Evolutionary conservation across 64 coral and sea anemone species (phyloP).

Genomic region (Hydrozoanthus tunicans): DNA sequence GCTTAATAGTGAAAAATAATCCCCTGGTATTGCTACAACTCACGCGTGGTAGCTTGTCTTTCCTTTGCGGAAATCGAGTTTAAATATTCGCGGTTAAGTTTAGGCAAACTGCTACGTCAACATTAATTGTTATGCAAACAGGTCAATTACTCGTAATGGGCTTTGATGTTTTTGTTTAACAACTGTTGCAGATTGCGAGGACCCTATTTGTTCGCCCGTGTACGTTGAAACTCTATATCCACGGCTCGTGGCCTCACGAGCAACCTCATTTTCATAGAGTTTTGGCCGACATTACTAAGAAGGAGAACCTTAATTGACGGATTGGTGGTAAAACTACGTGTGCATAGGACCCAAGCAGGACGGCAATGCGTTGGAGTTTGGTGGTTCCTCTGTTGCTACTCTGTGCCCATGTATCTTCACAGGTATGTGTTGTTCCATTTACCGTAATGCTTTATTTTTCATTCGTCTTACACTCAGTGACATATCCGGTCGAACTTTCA

Average conservation of each 20-base stretch:
- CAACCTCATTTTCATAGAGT: neutral
- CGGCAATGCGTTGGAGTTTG: constrained; percentile 8
- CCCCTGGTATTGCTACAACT: neutral
- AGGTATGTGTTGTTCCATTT: constrained; percentile 36
- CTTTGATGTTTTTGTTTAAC: constrained; percentile 48
- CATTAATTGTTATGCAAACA: constrained; percentile 56
- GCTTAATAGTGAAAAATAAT: constrained; percentile 30
- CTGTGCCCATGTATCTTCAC: constrained; percentile 24
- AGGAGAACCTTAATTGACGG: neutral
- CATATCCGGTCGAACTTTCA: constrained; percentile 33
- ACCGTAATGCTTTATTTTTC: neutral
- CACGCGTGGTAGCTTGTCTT: neutral
- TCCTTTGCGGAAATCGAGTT: constrained; percentile 6
- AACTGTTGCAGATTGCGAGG: constrained; percentile 49
- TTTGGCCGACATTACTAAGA: neutral
- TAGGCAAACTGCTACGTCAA: constrained; percentile 44
- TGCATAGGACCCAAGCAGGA: neutral
- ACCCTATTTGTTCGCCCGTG: neutral
- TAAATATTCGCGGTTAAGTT: constrained; percentile 43
- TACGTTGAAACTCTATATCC: constrained; percentile 32
- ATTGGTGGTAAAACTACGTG: neutral
- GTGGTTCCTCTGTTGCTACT: neutral
- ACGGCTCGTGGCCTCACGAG: constrained; percentile 28
- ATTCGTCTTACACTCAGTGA: neutral
- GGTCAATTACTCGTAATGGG: constrained; percentile 57